Base-by-base conservation (phyloP, 2,888 invertebrate genomes). In the Chrysotoxum bicinctum region DNA sequence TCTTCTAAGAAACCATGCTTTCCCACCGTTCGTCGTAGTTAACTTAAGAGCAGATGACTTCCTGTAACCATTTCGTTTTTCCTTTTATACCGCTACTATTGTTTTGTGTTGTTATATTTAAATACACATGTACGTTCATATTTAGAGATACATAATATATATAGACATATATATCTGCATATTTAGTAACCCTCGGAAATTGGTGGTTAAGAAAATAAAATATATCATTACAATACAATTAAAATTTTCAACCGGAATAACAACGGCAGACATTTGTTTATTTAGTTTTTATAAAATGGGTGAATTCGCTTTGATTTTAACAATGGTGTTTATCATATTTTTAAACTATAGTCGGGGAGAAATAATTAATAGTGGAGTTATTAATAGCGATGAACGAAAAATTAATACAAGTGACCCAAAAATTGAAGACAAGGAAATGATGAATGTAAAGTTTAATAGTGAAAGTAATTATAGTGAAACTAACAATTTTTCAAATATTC, bases 401-500 rank as follows among this genome's bases (percentile, higher is more conserved):
- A 68, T 16, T 35, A 76, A 79, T 62, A 60, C 54, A 43, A 79
- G 58, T 54, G 72, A 83, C 2, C 16, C 66, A 19, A 74, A 52
- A 26, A 48, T 70, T 45, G 56, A 50, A 4, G 43, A 79, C 37
- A 40, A 69, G 9, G 64, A 76, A 48, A 60, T 64, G 21, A 50
- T 74, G 21, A 76, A 84, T 70, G 64, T 56, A 35, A 75, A 56
- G n/a, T 30, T 74, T 16, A 68, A 60, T 26, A 72, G 70, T 75
- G 70, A 80, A 40, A 68, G 45, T 45, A 75, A 48, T 52, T 37
- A 37, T 37, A 80, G 58, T 62, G 37, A 73, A 48, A 70, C 73
- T n/a, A 74, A 76, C 64, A 89, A 91, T 88, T 89, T 90, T 74
- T 88, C 88, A 19, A 89, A 89, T 62, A 88, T 89, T 12, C 87